Base-by-base conservation (phyloP, 2,888 invertebrate genomes). In the Drosophila imparisetae region DNA sequence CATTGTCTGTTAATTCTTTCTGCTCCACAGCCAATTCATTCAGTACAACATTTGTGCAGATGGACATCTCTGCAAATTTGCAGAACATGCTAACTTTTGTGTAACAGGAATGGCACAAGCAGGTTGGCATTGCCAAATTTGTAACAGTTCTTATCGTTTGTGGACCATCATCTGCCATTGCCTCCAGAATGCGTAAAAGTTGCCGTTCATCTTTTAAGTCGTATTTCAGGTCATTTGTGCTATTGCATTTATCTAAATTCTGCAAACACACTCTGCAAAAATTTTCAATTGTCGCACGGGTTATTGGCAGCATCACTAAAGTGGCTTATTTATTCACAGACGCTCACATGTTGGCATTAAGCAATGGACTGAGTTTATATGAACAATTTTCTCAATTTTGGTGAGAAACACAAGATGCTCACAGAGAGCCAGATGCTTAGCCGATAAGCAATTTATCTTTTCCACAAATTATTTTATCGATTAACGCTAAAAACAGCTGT, bases 251-350 rank as follows among this genome's bases (percentile, higher is more conserved):
- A 4, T 24, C 34, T 29, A 80, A 32, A 45, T 60, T 49, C 50
- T 76, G 81, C 42, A 80, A 61, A 7, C 80, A 77, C 34, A 52
- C 63, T 40, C 58, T 57, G 53, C 80, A 77, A 24, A 76, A 75
- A 18, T 75, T 27, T 10, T 71, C 40, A 29, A 76, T 24, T 34
- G 71, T 50, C 2, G 80, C 76, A 32, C 71, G 77, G 24, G 77
- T 80, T 45, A 76, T 77, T 45, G 71, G 66, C 13, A 62, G 45
- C 80, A 77, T 77, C 5, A 11, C 21, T 27, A 7, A 42, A 15
- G 2, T 8, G 2, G 4, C 15, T 21, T 24, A 36, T 36, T 21
- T 24, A 36, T 36, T 53, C 15, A 4, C 10, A 45, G 29, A 13
- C 30, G 40, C 18, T 38, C 11, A 32, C 45, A 67, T 45, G 7